Conservation (phyloP, 2,888 invertebrate genomes). For the Drosophila engyochracea region DNA sequence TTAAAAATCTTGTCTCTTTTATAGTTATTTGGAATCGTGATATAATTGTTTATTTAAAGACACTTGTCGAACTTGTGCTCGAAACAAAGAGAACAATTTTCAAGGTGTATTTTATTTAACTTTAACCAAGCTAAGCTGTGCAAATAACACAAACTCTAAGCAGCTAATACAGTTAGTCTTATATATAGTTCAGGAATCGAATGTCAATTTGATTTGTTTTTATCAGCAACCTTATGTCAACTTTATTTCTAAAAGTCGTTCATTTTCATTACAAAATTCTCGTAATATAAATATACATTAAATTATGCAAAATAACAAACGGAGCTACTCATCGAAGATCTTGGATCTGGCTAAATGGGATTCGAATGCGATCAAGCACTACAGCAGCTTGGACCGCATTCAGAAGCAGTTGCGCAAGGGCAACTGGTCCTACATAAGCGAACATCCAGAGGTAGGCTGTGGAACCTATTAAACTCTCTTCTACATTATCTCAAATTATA, state of each 20-base stretch:
- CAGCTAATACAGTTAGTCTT: neutral
- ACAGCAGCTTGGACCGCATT: constrained; percentile 50
- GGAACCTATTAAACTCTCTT: neutral
- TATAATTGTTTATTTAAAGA: constrained; percentile 16
- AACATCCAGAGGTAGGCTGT: constrained; percentile 63
- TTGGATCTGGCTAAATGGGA: constrained; percentile 64
- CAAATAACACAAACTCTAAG: neutral
- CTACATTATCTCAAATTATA: neutral
- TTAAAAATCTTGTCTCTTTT: constrained; percentile 3
- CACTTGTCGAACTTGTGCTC: constrained; percentile 26
- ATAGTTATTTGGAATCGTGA: constrained; percentile 25
- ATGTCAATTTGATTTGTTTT: neutral
- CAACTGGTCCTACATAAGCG: constrained; percentile 62
- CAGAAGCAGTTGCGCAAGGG: constrained; percentile 62
- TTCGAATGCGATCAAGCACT: constrained; percentile 58
- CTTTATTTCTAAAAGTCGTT: neutral
- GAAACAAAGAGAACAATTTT: constrained; percentile 11
- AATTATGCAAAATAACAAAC: constrained; percentile 20
- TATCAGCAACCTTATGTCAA: neutral
- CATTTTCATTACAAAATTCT: constrained; percentile 16
- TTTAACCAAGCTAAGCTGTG: neutral
- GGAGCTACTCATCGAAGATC: constrained; percentile 36
- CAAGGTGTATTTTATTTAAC: constrained; percentile 17
- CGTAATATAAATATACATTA: neutral
- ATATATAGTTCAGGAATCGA: neutral